Evolutionary conservation across 2,797 vertebrate species (phyloP).

Genomic region (Alcedo atthis): DNA sequence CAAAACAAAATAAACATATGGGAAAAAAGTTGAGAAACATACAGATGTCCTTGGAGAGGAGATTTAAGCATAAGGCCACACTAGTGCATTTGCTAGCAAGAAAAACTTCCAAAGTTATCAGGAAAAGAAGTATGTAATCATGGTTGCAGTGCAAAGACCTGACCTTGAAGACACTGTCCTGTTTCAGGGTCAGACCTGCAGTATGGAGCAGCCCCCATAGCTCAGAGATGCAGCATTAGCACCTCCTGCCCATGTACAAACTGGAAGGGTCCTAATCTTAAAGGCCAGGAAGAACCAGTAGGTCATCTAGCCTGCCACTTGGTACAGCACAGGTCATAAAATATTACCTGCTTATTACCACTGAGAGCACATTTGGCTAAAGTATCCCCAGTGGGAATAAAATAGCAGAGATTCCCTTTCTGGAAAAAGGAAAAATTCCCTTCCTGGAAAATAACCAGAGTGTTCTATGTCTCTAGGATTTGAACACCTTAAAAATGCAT

Average conservation of each 20-base stretch:
- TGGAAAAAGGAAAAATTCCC: background rate
- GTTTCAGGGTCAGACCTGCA: background rate
- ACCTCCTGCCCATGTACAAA: background rate
- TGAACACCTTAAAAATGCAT: background rate
- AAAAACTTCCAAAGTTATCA: background rate
- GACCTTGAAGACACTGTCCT: background rate
- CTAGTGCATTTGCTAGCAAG: background rate
- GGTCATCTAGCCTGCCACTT: background rate
- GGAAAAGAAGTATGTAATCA: background rate
- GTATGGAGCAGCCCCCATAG: background rate
- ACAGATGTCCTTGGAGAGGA: background rate
- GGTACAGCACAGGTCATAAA: background rate
- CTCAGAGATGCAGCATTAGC: no score
- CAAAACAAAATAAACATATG: background rate
- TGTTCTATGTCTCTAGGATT: background rate
- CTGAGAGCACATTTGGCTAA: background rate
- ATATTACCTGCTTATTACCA: background rate
- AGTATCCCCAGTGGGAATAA: background rate
- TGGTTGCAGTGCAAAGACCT: accelerated
- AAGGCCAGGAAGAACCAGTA: background rate
- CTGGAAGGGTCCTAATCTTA: background rate
- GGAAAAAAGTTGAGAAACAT: background rate
- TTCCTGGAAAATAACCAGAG: background rate
- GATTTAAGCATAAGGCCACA: background rate
- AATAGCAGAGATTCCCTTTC: background rate